These are phyloP conservation scores for Drosophila conformis DNA, from an alignment of 2,888 invertebrate genomes.

Conservation along the genomic window DNA sequence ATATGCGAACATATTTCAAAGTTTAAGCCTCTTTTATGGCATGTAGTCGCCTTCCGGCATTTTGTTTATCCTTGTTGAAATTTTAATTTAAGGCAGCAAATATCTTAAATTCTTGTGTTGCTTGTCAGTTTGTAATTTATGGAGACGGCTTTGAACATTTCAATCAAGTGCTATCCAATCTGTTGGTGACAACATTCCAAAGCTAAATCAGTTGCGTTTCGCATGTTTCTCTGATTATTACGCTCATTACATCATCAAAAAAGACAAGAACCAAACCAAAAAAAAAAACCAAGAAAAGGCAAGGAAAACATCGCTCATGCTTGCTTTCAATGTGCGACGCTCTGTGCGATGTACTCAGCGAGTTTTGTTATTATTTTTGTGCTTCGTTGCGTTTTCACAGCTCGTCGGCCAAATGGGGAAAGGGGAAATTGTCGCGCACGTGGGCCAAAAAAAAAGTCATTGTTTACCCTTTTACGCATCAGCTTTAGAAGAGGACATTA, in stretches of 20 bases:
- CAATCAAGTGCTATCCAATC: slow-evolving; percentile 58
- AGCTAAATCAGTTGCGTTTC: slow-evolving; percentile 50
- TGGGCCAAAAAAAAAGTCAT: slow-evolving; percentile 52
- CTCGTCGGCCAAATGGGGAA: slow-evolving; percentile 48
- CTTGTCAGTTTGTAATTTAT: slow-evolving; percentile 54
- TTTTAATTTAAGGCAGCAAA: slow-evolving; percentile 20
- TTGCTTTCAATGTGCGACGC: slow-evolving; percentile 40
- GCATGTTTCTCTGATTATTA: slow-evolving; percentile 71
- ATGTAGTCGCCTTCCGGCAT: not conserved
- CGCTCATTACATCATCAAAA: slow-evolving; percentile 74
- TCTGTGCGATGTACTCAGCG: slow-evolving; percentile 6
- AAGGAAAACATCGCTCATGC: slow-evolving; percentile 66
- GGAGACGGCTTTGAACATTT: slow-evolving; percentile 50
- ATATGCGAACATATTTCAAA: not conserved
- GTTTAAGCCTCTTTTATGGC: not conserved
- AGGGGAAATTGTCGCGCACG: slow-evolving; percentile 21
- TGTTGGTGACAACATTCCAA: slow-evolving; percentile 42
- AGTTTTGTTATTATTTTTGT: slow-evolving; percentile 76
- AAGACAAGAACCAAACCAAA: slow-evolving; percentile 7
- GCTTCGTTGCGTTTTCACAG: slow-evolving; percentile 74
- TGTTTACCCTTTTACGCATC: slow-evolving; percentile 73
- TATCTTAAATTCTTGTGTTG: slow-evolving; percentile 19
- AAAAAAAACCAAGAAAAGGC: slow-evolving; percentile 11
- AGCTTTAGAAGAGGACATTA: slow-evolving; percentile 31
- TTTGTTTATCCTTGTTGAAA: slow-evolving; percentile 4